phyloP scores from a whole-genome alignment of 1,140 invertebrate species.

The Hetaerina americana region DNA sequence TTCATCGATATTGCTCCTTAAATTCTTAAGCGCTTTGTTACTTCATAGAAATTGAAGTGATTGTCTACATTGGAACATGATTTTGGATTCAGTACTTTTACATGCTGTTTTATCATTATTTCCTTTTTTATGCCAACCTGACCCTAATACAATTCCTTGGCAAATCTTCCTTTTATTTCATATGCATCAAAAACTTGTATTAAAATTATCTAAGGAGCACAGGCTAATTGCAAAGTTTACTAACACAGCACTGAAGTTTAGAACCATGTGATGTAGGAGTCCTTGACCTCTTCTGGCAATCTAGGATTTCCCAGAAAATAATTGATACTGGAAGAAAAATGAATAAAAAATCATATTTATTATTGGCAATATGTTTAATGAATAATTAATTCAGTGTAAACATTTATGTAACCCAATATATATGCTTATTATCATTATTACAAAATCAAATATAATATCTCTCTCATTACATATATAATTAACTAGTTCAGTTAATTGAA shows the following conservation, averaged over 20 bases:
- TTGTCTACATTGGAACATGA: background rate
- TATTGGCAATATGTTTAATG: too few species aligned
- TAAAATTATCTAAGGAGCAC: background rate
- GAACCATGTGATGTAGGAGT: background rate
- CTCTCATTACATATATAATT: too few species aligned
- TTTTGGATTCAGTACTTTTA: background rate
- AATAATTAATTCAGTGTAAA: too few species aligned
- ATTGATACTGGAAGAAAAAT: background rate
- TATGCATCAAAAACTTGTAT: conserved; percentile 1
- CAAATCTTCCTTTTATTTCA: background rate
- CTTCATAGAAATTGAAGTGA: background rate
- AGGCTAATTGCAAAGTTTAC: background rate
- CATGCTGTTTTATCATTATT: background rate
- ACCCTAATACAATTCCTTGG: background rate
- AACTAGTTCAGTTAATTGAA: too few species aligned
- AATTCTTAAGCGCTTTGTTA: background rate
- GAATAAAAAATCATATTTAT: too few species aligned
- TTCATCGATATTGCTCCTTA: background rate
- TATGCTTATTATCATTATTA: too few species aligned
- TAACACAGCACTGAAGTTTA: background rate
- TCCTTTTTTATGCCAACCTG: background rate
- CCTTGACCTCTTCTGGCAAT: background rate
- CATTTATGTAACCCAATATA: too few species aligned
- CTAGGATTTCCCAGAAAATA: background rate
- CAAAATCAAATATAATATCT: too few species aligned